phyloP scores from a whole-genome alignment of 2,888 invertebrate species.

The Heliconius ethilla region DNA sequence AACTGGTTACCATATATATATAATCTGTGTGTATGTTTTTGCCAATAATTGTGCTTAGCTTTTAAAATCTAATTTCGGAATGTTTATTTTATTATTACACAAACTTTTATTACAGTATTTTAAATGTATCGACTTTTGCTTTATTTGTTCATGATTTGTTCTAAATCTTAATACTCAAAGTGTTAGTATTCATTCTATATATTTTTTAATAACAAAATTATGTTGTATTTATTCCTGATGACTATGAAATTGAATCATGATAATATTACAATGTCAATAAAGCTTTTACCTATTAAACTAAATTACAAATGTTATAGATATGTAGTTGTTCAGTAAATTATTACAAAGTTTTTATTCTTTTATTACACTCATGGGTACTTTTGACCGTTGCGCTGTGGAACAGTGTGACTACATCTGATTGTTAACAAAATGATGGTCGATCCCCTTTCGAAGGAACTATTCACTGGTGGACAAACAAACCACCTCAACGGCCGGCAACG shows the following conservation, averaged over 20 bases:
- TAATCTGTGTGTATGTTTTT: neutral
- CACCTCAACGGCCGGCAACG: too few relatives aligned
- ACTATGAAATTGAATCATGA: slow-evolving; percentile 11
- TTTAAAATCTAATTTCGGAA: neutral
- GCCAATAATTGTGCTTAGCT: neutral
- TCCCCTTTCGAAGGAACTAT: neutral
- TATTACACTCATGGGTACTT: neutral
- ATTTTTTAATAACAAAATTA: neutral
- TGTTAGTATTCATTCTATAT: neutral
- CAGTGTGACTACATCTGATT: too few relatives aligned
- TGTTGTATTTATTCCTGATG: neutral
- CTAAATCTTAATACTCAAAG: neutral
- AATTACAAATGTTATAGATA: slow-evolving; percentile 38
- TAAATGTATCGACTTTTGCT: neutral
- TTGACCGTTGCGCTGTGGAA: neutral
- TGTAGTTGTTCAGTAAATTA: slow-evolving; percentile 42
- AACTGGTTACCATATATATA: neutral
- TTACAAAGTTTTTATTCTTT: slow-evolving; percentile 25
- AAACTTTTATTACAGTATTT: neutral
- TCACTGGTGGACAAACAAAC: too few relatives aligned
- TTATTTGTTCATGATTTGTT: neutral
- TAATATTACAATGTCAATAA: slow-evolving; percentile 24
- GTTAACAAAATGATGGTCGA: neutral
- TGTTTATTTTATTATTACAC: neutral
- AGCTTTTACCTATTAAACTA: slow-evolving; percentile 28